Conservation (phyloP, 1,140 invertebrate genomes). For the Eurosta solidaginis region DNA sequence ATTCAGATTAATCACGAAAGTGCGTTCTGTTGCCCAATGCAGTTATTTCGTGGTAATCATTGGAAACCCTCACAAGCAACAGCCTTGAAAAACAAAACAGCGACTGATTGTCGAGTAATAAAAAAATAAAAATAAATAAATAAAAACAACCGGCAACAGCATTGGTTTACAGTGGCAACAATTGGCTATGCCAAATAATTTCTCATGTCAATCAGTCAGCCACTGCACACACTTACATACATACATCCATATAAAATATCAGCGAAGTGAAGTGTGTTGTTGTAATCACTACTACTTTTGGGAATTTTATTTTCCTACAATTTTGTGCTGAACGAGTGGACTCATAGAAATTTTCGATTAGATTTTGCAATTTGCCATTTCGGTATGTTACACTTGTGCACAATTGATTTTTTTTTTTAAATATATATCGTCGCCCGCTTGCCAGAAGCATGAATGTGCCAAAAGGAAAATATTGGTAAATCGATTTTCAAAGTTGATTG, state of each 20-base stretch:
- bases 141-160: not conserved
- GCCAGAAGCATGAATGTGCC: no score
- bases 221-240: not conserved
- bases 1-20: not conserved
- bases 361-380: conserved; percentile 22
- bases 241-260: not conserved
- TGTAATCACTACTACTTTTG: not conserved
- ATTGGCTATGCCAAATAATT: not conserved
- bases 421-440: no score
- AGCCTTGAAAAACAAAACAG: not conserved
- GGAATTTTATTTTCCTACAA: not conserved
- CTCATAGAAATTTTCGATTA: conserved; percentile 1
- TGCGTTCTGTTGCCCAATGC: not conserved
- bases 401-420: conserved; percentile 1
- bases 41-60: not conserved
- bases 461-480: no score
- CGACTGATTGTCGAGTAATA: not conserved
- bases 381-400: conserved; percentile 15
- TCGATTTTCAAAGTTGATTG: no score
- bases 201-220: conserved; percentile 25
- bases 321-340: not conserved
- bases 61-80: conserved; percentile 1
- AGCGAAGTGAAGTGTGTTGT: not conserved
- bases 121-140: not conserved
- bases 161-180: not conserved